Evolutionary conservation across 2,113 vertebrate genomes (phyloP), one percentile per base, ranked within the genome.

Genomic region (Passer domesticus): DNA sequence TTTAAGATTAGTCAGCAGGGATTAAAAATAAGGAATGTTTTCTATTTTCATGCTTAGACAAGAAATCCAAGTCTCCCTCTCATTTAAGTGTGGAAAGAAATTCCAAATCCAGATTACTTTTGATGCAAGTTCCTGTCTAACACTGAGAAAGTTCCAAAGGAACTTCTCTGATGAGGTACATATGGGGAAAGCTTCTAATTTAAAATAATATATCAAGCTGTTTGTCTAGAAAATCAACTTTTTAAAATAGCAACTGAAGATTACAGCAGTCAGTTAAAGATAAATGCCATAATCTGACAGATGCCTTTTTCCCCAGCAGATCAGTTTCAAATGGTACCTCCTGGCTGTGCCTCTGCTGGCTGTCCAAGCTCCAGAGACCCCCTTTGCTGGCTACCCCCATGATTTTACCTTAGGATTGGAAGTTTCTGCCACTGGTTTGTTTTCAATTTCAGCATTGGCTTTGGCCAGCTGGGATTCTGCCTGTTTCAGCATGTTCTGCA

Each of bases 371-470:
- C 59, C 64, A 86, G 27, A 35, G 11, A 46, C 33, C 27, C n/a
- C 16, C 10, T 39, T 19, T 58, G 14, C 52, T 50, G 39, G 31
- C 16, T 15, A 13, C 19, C 28, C 31, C 5, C 1, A 78, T 8
- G 18, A 9, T 31, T 91, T 97, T 87, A 99, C 99, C 98, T 98
- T 99, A 82, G 87, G 64, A 59, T 59, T 96, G 69, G 92, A 97
- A 73, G 87, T 31, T n/a, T 98, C 98, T 64, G 33, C 37, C 39
- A 96, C 39, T 5, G 98, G 97, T 77, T 97, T 94, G 95, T 98
- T 98, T 81, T 98, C 98, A 8, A 79, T 97, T 67, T 98, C 97
- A 9, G 81, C 18, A 4, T 95, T 90, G 4, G 93, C 86, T 55
- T 97, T 95, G 9, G 96, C 86, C 15, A 97, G 96, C 27, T 98